Evolutionary conservation across 2,113 vertebrate species (phyloP).

Genomic region (Hippoglossus stenolepis): DNA sequence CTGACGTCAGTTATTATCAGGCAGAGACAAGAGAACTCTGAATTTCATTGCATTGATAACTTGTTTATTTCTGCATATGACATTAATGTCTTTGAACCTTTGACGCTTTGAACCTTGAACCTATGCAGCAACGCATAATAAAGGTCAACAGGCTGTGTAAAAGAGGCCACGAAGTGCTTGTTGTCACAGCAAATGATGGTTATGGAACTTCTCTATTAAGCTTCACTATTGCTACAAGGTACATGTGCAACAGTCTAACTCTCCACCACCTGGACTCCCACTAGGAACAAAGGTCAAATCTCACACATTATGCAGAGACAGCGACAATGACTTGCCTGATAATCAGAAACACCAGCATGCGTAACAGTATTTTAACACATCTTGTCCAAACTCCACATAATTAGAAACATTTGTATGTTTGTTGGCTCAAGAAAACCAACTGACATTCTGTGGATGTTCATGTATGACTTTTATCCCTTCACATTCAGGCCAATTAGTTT

Average conservation of each 20-base stretch:
- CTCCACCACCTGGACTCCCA: neutral
- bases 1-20: too few species aligned
- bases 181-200: neutral
- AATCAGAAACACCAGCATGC: constrained; percentile 2
- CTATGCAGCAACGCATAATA: neutral
- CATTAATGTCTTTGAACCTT: too few species aligned
- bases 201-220: neutral
- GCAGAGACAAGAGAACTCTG: too few species aligned
- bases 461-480: too few species aligned
- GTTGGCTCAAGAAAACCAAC: neutral
- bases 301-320: constrained; percentile 3
- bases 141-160: neutral
- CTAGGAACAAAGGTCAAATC: constrained; percentile 47
- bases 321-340: too few species aligned
- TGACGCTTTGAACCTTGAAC: too few species aligned
- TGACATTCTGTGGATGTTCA: neutral
- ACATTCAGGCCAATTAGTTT: neutral
- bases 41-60: too few species aligned
- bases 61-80: too few species aligned
- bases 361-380: constrained; percentile 19
- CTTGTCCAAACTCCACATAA: neutral
- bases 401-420: neutral
- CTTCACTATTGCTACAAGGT: neutral
- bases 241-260: constrained; percentile 18
- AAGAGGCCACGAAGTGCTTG: neutral